These are phyloP conservation scores for Amphipoea lucens DNA, from an alignment of 2,888 invertebrate species.

Conservation along the genomic window DNA sequence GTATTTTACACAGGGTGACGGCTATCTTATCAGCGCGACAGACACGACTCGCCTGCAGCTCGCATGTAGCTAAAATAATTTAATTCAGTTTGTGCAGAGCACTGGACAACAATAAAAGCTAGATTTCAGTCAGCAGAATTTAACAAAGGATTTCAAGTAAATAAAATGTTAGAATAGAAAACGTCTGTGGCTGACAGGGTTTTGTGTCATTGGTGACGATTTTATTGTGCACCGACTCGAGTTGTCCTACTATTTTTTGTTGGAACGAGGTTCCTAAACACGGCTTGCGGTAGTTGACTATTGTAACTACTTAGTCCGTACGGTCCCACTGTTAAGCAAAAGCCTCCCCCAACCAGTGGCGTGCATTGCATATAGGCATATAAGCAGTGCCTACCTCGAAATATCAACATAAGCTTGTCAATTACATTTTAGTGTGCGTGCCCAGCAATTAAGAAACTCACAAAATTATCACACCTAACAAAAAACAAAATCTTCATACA, in stretches of 20 bases:
- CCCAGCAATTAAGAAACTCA: too few relatives aligned
- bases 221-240: background rate
- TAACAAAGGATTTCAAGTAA: conserved; percentile 9
- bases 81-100: conserved; percentile 7
- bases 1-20: conserved; percentile 12
- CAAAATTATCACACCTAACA: too few relatives aligned
- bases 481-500: too few relatives aligned
- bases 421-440: too few relatives aligned
- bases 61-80: conserved; percentile 19
- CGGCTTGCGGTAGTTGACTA: background rate
- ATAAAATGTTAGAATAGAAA: conserved; percentile 3
- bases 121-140: background rate
- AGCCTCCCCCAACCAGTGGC: background rate
- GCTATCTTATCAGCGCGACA: conserved; percentile 28
- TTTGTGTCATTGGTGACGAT: background rate
- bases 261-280: background rate
- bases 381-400: too few relatives aligned
- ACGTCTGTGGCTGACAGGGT: background rate
- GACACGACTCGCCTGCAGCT: conserved; percentile 20
- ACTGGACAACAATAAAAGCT: background rate
- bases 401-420: too few relatives aligned
- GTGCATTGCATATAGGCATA: too few relatives aligned
- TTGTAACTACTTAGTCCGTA: background rate
- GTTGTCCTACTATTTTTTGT: background rate
- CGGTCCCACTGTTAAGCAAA: background rate